A percentile compares a stretch with the other conserved stretches of the same genome.
Evolutionary conservation across 2,888 invertebrate species (phyloP).

Genomic region (Callimorpha dominula): DNA sequence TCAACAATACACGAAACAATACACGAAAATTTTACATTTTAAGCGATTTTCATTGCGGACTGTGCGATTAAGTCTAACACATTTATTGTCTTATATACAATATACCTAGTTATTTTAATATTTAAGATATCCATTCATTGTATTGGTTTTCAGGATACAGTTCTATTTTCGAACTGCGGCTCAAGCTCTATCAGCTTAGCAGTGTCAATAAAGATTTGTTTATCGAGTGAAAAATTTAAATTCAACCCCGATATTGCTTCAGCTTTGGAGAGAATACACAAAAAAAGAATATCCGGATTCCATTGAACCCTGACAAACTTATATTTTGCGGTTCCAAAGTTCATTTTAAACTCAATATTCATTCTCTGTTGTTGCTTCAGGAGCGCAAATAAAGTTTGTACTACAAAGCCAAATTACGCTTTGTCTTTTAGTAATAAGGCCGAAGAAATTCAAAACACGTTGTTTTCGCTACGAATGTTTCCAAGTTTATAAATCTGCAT

Average conservation of each 20-base stretch:
- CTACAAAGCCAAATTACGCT: slow-evolving; percentile 43
- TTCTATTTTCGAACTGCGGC: slow-evolving; percentile 34
- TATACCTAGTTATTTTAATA: not conserved
- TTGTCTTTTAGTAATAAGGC: slow-evolving; percentile 44
- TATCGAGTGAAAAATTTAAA: slow-evolving; percentile 69
- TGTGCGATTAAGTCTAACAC: not conserved
- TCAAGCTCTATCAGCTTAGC: slow-evolving; percentile 52
- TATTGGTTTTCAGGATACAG: slow-evolving; percentile 54
- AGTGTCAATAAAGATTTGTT: slow-evolving; percentile 65
- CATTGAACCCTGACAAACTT: slow-evolving; percentile 46
- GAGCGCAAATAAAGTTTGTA: slow-evolving; percentile 33
- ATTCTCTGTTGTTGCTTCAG: slow-evolving; percentile 11
- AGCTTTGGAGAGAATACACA: slow-evolving; percentile 55
- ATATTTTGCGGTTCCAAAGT: slow-evolving; percentile 29
- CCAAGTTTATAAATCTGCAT: slow-evolving; percentile 45
- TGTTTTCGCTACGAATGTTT: slow-evolving; percentile 36
- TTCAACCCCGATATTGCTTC: slow-evolving; percentile 58
- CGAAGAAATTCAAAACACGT: slow-evolving; percentile 44
- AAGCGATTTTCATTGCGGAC: no score
- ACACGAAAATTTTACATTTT: no score
- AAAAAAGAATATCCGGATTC: slow-evolving; percentile 54
- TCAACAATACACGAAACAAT: no score
- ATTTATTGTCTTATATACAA: not conserved
- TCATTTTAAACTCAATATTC: slow-evolving; percentile 25
- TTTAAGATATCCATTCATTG: slow-evolving; percentile 34